Conservation (phyloP, 2,113 vertebrate species). For the Paradoxurus hermaphroditus region DNA sequence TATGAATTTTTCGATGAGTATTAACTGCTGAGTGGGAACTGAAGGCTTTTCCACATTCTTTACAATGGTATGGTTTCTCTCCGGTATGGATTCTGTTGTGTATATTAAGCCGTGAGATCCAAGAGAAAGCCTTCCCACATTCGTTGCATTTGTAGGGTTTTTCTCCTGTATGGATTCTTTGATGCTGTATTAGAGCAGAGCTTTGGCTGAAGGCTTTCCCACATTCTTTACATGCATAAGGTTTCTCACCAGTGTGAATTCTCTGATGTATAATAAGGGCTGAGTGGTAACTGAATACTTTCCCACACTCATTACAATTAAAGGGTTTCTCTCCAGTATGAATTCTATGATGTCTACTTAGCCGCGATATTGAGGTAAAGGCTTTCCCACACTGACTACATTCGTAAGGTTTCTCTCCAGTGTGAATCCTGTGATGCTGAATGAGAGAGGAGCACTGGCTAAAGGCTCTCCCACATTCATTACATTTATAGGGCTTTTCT, state of each 20-base stretch:
- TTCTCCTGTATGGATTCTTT: constrained; percentile 79
- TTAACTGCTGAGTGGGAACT: constrained; percentile 75
- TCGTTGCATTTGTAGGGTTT: constrained; percentile 72
- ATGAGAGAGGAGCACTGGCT: constrained; percentile 73
- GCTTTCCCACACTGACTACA: constrained; percentile 74
- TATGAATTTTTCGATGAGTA: constrained; percentile 75
- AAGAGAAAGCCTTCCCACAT: constrained; percentile 79
- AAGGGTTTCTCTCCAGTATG: constrained; percentile 80
- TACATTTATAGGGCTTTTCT: constrained; percentile 73
- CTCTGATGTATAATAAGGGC: constrained; percentile 75
- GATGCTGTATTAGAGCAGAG: constrained; percentile 73
- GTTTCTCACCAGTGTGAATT: constrained; percentile 76
- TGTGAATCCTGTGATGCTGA: constrained; percentile 76
- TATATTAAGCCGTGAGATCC: constrained; percentile 77
- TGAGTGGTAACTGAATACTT: constrained; percentile 78
- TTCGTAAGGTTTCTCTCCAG: constrained; percentile 73
- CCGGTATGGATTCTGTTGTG: constrained; percentile 77
- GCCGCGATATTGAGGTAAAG: constrained; percentile 65
- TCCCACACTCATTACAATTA: constrained; percentile 77
- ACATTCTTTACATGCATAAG: constrained; percentile 68
- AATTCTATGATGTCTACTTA: constrained; percentile 72
- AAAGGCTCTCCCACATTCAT: constrained; percentile 70
- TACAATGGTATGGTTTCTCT: constrained; percentile 76
- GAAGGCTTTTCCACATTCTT: constrained; percentile 79
- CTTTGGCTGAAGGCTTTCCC: constrained; percentile 74